Conservation (phyloP, 2,113 vertebrate species). For the Picathartes gymnocephalus region DNA sequence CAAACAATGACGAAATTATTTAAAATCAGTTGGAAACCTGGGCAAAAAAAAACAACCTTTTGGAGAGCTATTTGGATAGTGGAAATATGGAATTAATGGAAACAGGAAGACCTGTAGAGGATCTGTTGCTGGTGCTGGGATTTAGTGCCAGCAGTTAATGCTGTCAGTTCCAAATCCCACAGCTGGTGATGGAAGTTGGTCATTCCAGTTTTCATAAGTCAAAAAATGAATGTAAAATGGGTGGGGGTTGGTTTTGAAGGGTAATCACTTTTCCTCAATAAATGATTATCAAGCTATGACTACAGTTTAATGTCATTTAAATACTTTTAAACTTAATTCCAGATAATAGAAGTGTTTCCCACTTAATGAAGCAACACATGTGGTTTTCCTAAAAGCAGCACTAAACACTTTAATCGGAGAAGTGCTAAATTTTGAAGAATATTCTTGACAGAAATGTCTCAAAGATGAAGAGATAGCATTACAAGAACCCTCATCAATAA, state of each 20-base stretch:
- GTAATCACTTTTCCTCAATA: background rate
- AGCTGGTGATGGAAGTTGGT: background rate
- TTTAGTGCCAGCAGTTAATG: background rate
- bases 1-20: background rate
- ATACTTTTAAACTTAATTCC: background rate
- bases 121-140: background rate
- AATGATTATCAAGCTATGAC: background rate
- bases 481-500: constrained; percentile 66
- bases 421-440: constrained; percentile 42
- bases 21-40: background rate
- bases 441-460: constrained; percentile 33
- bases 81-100: background rate
- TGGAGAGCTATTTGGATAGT: background rate
- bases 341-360: background rate
- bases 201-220: background rate
- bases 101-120: background rate
- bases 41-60: background rate
- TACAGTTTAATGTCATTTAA: background rate
- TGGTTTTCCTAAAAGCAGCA: constrained; percentile 39
- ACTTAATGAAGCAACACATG: background rate
- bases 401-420: constrained; percentile 54
- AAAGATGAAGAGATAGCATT: constrained; percentile 17
- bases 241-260: background rate
- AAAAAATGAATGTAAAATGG: background rate
- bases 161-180: background rate